Evolutionary conservation across 35 echinoderm and acorn worm species (phyloP), one percentile per base, ranked within the genome.

Genomic region (Strongylocentrotus purpuratus): DNA sequence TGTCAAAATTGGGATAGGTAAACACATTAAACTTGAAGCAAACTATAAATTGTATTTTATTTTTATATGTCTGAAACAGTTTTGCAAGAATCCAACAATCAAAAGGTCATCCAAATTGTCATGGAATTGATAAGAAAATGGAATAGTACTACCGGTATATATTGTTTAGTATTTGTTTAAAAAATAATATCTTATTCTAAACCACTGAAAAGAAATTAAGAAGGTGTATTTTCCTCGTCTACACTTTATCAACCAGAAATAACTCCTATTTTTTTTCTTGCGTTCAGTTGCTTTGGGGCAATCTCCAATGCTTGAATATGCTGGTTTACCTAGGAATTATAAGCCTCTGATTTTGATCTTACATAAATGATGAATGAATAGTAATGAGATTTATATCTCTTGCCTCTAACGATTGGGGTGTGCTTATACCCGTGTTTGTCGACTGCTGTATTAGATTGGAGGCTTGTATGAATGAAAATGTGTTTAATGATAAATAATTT

Each of bases 361-460:
- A 28, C 20, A 7, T 78, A 78, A 28, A n/a, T 28, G 20, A n/a
- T 22, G 65, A n/a, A 78, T 78, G 65, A 78, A 78, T 92, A 28
- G 52, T 55, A 47, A 92, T 46, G 41, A 52, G 46, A 47, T 48
- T 47, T 20, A 22, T 28, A 78, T 78, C 65, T 78, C 65, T n/a
- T 78, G 20, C 65, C 65, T 78, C 65, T 78, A 78, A 78, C 65
- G 65, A 92, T 90, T 25, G 91, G 47, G 46, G 91, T 46, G 90
- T 92, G 89, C 31, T 45, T 33, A 32, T 45, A 92, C 90, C 18
- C 46, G 31, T 52, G 90, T 25, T 92, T 46, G 90, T 50, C 20
- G 61, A 22, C 15, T 0, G 0, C 15, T 70, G 61, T 70, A 70
- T 70, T 70, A 70, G 22, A 20, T 70, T 78, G 18, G 20, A 78